A percentile compares a stretch with the other conserved stretches of the same genome.
phyloP scores from a whole-genome alignment of 2,113 vertebrate species.

The Genyomyrus donnyi region DNA sequence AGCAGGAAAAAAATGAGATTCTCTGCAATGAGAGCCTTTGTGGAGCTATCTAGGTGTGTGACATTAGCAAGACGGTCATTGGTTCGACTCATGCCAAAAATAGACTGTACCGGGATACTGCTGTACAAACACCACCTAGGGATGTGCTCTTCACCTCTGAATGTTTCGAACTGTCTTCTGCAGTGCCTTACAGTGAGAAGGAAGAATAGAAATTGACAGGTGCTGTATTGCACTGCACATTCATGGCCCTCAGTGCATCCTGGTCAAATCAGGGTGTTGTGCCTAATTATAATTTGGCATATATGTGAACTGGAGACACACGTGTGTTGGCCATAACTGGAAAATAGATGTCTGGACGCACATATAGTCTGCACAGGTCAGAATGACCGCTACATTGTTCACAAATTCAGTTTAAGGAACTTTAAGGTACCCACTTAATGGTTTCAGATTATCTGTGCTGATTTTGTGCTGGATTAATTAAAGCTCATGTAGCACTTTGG shows the following conservation, averaged over 20 bases:
- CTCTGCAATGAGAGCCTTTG: neutral
- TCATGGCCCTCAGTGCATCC: neutral
- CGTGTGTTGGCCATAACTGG: neutral
- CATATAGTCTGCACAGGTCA: neutral
- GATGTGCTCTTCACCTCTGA: neutral
- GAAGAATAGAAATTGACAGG: neutral
- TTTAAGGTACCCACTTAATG: conserved; percentile 27
- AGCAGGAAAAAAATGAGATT: neutral
- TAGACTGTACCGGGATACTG: neutral
- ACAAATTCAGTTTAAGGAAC: conserved; percentile 15
- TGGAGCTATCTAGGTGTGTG: neutral
- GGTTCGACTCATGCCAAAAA: neutral
- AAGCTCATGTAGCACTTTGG: neutral
- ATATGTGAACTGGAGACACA: neutral
- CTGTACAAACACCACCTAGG: neutral
- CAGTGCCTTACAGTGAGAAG: neutral
- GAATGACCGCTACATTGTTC: conserved; percentile 34
- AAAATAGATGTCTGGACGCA: neutral
- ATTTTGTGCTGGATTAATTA: neutral
- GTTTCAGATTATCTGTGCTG: neutral
- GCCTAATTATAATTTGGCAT: neutral
- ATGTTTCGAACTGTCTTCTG: neutral
- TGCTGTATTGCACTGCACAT: neutral
- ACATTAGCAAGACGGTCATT: conserved; percentile 1
- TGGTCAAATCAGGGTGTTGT: neutral